Conservation (phyloP, 2,113 vertebrate genomes). For the Pituophis catenifer region DNA sequence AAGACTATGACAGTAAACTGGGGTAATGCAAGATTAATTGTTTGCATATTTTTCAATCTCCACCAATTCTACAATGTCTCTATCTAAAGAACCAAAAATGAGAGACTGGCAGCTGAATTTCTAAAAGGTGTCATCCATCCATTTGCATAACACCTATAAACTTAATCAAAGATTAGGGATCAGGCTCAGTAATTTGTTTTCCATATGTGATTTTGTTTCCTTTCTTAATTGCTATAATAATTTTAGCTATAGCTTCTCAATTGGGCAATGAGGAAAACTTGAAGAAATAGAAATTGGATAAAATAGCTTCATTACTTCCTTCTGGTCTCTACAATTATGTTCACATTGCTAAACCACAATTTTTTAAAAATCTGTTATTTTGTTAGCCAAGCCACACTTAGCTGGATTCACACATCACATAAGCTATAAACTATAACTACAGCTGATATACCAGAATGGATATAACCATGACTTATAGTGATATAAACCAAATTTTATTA, state of each 20-base stretch:
- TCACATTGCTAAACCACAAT: neutral
- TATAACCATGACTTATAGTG: neutral
- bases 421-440: neutral
- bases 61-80: constrained; percentile 28
- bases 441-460: neutral
- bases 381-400: neutral
- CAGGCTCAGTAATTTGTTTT: neutral
- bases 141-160: neutral
- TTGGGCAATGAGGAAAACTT: neutral
- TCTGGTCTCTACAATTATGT: neutral
- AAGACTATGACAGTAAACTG: constrained; percentile 30
- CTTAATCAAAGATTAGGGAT: neutral
- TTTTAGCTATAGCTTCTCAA: neutral
- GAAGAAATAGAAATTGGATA: neutral
- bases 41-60: neutral
- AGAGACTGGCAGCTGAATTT: neutral
- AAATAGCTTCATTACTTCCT: neutral
- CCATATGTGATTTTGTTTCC: neutral
- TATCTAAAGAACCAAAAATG: neutral
- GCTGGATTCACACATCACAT: neutral
- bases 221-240: neutral
- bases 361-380: neutral
- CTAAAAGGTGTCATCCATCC: neutral
- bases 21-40: constrained; percentile 18
- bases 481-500: neutral